phyloP scores from a whole-genome alignment of 2,797 vertebrate genomes.

The Rhinogobio ventralis region DNA sequence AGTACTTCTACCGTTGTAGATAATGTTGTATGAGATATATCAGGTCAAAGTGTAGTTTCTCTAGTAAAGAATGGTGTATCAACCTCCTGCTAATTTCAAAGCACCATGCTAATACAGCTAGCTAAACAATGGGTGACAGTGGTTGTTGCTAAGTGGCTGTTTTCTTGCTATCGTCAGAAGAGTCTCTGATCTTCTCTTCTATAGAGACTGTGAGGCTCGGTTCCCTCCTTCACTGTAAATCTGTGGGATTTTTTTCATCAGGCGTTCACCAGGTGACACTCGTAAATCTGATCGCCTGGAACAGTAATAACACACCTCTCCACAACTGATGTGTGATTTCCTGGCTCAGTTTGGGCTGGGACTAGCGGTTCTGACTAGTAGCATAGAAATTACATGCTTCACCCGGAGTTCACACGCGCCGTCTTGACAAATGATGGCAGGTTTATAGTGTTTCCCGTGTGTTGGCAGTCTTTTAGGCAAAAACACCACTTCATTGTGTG shows the following conservation, averaged over 20 bases:
- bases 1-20: too few relatives aligned
- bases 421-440: not conserved
- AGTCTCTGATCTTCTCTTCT: not conserved
- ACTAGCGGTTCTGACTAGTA: not conserved
- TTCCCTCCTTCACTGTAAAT: not conserved
- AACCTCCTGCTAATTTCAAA: too few relatives aligned
- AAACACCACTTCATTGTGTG: conserved; percentile 42
- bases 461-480: conserved; percentile 28
- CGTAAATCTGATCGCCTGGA: not conserved
- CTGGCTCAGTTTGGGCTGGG: not conserved
- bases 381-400: not conserved
- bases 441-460: not conserved
- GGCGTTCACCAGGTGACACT: not conserved
- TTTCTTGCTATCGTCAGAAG: not conserved
- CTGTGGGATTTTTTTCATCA: not conserved
- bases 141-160: not conserved
- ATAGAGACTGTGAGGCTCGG: not conserved
- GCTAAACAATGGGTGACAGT: too few relatives aligned
- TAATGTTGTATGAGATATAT: too few relatives aligned
- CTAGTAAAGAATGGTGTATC: too few relatives aligned
- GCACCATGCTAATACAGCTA: too few relatives aligned
- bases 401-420: too few relatives aligned
- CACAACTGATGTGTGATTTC: conserved; percentile 2
- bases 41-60: too few relatives aligned
- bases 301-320: conserved; percentile 12